phyloP scores from a whole-genome alignment of 64 coral and sea anemone species.

The Orbicella faveolata region DNA sequence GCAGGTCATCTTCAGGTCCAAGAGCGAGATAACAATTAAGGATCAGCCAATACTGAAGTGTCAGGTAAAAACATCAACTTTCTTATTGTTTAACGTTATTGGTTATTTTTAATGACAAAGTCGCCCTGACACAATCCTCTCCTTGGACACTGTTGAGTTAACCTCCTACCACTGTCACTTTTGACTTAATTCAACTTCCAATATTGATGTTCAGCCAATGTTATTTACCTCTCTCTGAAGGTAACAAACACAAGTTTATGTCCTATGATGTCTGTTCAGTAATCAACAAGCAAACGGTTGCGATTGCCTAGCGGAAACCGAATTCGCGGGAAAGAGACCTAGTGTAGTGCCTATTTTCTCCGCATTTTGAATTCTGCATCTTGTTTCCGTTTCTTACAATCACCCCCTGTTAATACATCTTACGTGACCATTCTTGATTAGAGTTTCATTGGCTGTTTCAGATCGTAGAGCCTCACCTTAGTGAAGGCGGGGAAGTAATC shows the following conservation, averaged over 20 bases:
- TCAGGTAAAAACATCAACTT: conserved; percentile 54
- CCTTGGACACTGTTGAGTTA: not conserved
- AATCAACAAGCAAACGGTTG: no score
- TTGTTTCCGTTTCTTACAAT: no score
- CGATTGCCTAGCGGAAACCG: no score
- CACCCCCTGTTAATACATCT: not conserved
- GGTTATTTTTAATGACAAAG: not conserved
- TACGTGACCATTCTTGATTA: not conserved
- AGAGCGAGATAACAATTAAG: conserved; percentile 88
- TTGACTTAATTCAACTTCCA: no score
- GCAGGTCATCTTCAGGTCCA: conserved; percentile 93
- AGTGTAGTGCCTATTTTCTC: no score
- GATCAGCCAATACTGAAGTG: conserved; percentile 87
- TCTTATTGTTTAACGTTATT: not conserved
- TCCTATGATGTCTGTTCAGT: no score
- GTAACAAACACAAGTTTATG: no score
- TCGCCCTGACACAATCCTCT: not conserved
- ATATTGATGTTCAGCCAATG: no score
- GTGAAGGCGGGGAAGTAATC: conserved; percentile 88
- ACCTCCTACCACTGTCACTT: no score
- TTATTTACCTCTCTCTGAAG: no score
- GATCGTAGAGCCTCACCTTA: conserved; percentile 95
- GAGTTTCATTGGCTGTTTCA: conserved; percentile 13
- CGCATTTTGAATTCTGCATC: no score
- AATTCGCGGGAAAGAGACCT: no score